Conservation (phyloP, 2,888 invertebrate species). For the Megastigmus dorsalis region DNA sequence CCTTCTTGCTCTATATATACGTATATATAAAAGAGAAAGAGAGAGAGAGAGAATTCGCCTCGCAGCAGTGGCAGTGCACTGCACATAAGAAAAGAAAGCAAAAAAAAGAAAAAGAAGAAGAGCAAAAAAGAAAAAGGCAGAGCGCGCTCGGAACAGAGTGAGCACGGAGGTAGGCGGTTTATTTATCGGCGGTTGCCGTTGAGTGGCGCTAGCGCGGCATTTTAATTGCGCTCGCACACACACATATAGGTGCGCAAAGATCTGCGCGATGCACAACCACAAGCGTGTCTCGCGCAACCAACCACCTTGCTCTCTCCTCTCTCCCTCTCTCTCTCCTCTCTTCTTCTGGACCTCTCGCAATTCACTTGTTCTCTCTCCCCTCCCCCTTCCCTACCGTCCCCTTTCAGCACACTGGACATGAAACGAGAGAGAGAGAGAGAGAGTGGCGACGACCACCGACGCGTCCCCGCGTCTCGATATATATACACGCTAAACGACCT, state of each 20-base stretch:
- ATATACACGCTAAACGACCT: conserved; percentile 65
- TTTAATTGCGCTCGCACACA: conserved; percentile 73
- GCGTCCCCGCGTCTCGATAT: conserved; percentile 60
- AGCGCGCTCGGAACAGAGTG: conserved; percentile 37
- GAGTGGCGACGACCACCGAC: neutral
- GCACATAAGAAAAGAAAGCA: conserved; percentile 45
- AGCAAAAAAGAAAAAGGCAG: no score
- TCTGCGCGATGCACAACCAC: neutral
- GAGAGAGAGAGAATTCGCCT: no score
- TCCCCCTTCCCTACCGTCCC: no score
- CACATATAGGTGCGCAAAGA: neutral
- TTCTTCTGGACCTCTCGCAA: no score
- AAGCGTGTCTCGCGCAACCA: neutral
- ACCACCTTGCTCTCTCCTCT: neutral
- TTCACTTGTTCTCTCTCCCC: no score
- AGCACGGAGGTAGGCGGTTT: conserved; percentile 65
- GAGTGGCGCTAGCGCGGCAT: conserved; percentile 74
- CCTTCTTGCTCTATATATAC: no score
- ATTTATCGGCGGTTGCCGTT: conserved; percentile 73
- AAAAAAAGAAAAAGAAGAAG: no score
- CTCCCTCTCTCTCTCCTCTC: no score
- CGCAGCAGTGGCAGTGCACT: no score
- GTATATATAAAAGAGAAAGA: no score
- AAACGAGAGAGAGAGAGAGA: conserved; percentile 14
- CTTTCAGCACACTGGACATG: no score